Evolutionary conservation across 2,113 vertebrate species (phyloP).

Genomic region (Oreochromis tanganicae): DNA sequence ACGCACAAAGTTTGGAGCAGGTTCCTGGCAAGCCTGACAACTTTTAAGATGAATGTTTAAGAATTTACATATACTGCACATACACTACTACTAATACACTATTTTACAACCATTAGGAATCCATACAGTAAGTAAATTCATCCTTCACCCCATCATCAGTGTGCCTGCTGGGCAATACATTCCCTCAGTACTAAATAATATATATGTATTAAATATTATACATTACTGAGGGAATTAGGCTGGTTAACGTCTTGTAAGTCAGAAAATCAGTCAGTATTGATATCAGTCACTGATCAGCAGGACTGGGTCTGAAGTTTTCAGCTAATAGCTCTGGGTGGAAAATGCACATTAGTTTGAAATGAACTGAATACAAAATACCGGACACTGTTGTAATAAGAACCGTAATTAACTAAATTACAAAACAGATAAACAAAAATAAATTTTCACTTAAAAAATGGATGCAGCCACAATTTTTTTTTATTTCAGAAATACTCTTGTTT

Average conservation of each 20-base stretch:
- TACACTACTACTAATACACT: not conserved
- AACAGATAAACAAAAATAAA: not conserved
- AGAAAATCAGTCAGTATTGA: not conserved
- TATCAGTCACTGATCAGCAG: not conserved
- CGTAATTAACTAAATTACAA: not conserved
- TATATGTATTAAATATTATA: not conserved
- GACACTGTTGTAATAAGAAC: not conserved
- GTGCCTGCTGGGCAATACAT: not conserved
- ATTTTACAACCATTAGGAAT: not conserved
- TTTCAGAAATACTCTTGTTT: rapidly evolving
- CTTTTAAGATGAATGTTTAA: not conserved
- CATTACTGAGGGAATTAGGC: conserved; percentile 3
- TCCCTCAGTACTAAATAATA: not conserved
- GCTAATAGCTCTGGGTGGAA: not conserved
- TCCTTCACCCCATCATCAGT: not conserved
- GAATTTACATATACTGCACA: not conserved
- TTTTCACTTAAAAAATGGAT: not conserved
- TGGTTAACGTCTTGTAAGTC: not conserved
- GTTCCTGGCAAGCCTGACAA: not conserved
- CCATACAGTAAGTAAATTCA: not conserved
- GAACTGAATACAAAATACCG: not conserved
- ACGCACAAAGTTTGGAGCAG: rapidly evolving
- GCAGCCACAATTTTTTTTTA: not conserved
- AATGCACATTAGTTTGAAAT: not conserved
- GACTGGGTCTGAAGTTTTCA: rapidly evolving